A percentile compares a stretch with the other conserved stretches of the same genome.
Conservation (phyloP, 2,797 vertebrate genomes). For the Lates japonicus region DNA sequence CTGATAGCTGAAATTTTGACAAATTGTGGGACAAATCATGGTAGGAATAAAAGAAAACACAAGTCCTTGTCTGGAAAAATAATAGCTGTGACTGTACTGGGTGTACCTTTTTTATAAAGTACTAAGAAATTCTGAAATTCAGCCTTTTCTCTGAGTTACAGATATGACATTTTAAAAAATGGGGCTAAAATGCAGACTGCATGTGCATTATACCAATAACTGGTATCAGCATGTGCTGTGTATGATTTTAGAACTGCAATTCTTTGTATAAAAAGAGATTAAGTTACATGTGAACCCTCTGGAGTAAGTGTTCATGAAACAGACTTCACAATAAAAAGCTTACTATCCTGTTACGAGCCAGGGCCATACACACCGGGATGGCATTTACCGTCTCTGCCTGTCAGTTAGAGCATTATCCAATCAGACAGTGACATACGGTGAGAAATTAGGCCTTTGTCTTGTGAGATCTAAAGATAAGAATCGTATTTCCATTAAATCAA, state of each 20-base stretch:
- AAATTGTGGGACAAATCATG: slow-evolving; percentile 1
- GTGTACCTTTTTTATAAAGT: not conserved
- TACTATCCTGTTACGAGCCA: slow-evolving; percentile 43
- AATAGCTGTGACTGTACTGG: not conserved
- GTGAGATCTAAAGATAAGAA: slow-evolving; percentile 84
- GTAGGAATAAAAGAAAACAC: not conserved
- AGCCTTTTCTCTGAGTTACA: not conserved
- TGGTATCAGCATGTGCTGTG: not conserved
- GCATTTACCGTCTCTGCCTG: slow-evolving; percentile 72
- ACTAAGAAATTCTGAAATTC: not conserved
- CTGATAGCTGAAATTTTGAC: slow-evolving; percentile 11
- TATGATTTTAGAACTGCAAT: slow-evolving; percentile 7
- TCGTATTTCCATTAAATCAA: slow-evolving; percentile 87
- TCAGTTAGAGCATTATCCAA: slow-evolving; percentile 79
- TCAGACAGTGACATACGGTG: slow-evolving; percentile 82
- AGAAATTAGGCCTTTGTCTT: slow-evolving; percentile 83
- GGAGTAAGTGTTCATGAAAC: slow-evolving; percentile 22
- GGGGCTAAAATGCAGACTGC: not conserved
- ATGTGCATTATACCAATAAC: not conserved
- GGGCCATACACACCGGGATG: slow-evolving; percentile 38
- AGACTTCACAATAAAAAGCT: slow-evolving; percentile 34
- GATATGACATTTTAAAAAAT: not conserved
- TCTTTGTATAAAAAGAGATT: slow-evolving; percentile 8
- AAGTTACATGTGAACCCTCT: slow-evolving; percentile 13
- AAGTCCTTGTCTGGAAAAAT: not conserved